A percentile compares a stretch with the other conserved stretches of the same genome.
Conservation (phyloP, 2,888 invertebrate genomes). For the Seira musarum region DNA sequence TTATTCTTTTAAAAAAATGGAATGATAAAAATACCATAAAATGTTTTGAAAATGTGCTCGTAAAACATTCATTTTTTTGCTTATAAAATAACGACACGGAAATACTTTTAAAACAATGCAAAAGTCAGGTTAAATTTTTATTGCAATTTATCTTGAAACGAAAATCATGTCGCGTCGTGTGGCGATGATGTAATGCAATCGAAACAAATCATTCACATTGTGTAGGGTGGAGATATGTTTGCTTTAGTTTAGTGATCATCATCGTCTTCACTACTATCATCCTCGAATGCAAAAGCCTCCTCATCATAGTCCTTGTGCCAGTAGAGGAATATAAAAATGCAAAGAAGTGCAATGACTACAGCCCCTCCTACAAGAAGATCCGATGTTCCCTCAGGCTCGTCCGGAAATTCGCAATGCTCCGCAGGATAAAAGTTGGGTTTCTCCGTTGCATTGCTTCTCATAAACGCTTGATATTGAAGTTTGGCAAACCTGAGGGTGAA, state of each 20-base stretch:
- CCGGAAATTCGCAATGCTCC: not conserved
- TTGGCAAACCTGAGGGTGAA: conserved; percentile 30
- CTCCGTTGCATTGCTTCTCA: conserved; percentile 10
- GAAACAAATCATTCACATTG: no score
- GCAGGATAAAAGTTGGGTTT: conserved; percentile 26
- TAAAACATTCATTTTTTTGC: no score
- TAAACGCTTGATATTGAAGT: conserved; percentile 39
- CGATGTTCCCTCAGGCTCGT: not conserved
- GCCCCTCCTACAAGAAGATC: conserved; percentile 20
- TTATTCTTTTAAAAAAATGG: conserved; percentile 1
- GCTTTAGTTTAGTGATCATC: no score
- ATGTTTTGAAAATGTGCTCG: no score
- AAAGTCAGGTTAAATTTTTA: no score
- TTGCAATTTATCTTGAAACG: no score
- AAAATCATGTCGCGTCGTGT: no score
- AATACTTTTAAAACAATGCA: no score
- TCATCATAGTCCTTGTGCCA: conserved; percentile 24
- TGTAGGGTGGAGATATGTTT: no score
- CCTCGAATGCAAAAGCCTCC: not conserved
- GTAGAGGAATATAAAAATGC: conserved; percentile 27
- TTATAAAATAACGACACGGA: no score
- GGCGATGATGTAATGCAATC: no score
- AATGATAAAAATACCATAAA: not conserved
- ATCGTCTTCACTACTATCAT: no score
- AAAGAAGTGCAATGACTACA: not conserved